These are phyloP conservation scores for Corbicula japonica DNA, from an alignment of 2,888 invertebrate species.

Conservation along the genomic window DNA sequence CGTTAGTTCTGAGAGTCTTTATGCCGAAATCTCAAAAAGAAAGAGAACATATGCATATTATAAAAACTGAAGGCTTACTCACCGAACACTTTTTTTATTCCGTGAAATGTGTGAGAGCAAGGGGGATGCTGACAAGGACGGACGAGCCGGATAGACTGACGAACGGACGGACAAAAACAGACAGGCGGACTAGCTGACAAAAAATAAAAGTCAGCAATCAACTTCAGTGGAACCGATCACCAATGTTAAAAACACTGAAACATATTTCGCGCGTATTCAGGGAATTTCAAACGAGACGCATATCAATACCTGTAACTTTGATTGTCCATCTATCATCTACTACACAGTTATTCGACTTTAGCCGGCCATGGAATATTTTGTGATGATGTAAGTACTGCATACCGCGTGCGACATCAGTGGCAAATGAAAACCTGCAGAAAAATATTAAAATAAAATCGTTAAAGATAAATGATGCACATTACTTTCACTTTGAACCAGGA, in stretches of 20 bases:
- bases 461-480: neutral
- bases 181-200: too few relatives aligned
- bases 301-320: slow-evolving; percentile 84
- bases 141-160: too few relatives aligned
- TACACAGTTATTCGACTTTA: slow-evolving; percentile 82
- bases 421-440: slow-evolving; percentile 80
- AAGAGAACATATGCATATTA: neutral
- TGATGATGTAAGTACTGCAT: slow-evolving; percentile 78
- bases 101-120: neutral
- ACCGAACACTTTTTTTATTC: neutral
- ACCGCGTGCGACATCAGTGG: slow-evolving; percentile 78
- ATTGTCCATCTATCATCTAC: slow-evolving; percentile 84
- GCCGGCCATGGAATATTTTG: slow-evolving; percentile 74
- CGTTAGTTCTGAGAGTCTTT: slow-evolving; percentile 60
- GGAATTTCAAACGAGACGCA: too few relatives aligned
- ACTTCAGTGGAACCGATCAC: too few relatives aligned
- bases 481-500: too few relatives aligned
- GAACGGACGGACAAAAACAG: too few relatives aligned
- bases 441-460: too few relatives aligned
- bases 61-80: too few relatives aligned
- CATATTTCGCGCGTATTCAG: too few relatives aligned
- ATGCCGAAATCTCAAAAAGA: slow-evolving; percentile 75
- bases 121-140: too few relatives aligned
- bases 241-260: too few relatives aligned
- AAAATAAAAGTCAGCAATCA: too few relatives aligned